Conservation (phyloP, 2,797 vertebrate genomes). For the Eurystomus glaucurus region DNA sequence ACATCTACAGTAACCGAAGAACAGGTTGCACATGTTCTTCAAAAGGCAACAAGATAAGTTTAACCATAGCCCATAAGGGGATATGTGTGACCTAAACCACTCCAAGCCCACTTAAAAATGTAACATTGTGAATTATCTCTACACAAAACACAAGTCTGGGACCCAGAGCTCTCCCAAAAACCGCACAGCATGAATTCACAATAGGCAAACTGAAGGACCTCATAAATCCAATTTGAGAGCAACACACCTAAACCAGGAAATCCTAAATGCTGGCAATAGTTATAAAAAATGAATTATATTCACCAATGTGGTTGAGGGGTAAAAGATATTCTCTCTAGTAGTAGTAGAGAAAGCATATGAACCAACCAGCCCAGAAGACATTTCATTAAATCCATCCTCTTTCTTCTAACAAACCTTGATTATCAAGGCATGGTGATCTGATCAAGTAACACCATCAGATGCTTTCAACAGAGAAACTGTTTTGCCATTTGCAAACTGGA, state of each 20-base stretch:
- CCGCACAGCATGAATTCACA: neutral
- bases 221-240: neutral
- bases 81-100: neutral
- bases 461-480: conserved; percentile 70
- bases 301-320: neutral
- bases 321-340: conserved; percentile 20
- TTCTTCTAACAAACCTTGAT: conserved; percentile 22
- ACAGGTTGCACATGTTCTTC: neutral
- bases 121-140: neutral
- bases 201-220: conserved; percentile 13
- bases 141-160: neutral
- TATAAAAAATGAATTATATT: neutral
- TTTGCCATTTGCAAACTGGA: conserved; percentile 50
- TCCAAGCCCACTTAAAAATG: neutral
- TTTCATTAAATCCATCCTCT: conserved; percentile 1
- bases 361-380: conserved; percentile 30
- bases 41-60: neutral
- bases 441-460: conserved; percentile 54
- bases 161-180: neutral
- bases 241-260: conserved; percentile 65
- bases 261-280: neutral
- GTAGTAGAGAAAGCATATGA: neutral
- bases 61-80: neutral
- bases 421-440: conserved; percentile 21
- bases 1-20: neutral